Percentiles rank a stretch among this genome's conserved stretches.
These are phyloP conservation scores for Drosophila micromelanica DNA, from an alignment of 1,140 invertebrate species.

Conservation along the genomic window DNA sequence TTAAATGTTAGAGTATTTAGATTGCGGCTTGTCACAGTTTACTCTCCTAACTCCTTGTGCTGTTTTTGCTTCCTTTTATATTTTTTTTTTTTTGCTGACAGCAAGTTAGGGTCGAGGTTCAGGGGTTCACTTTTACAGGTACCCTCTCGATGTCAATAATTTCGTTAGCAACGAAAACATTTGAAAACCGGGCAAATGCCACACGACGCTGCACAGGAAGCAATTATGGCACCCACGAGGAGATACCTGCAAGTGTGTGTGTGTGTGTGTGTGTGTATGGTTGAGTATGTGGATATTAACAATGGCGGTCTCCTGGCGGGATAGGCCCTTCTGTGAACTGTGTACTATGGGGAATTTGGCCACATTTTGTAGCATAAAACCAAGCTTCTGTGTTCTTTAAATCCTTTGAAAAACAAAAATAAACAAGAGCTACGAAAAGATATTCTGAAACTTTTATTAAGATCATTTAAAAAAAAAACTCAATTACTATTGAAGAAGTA, in stretches of 20 bases:
- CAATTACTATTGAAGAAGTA: too few relatives aligned
- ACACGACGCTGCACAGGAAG: constrained; percentile 21
- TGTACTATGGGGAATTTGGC: too few relatives aligned
- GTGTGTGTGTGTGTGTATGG: constrained; percentile 5
- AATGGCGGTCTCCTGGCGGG: constrained; percentile 4
- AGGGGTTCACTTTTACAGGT: neutral
- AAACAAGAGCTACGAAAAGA: too few relatives aligned
- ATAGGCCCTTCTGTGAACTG: neutral
- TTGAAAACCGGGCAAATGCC: constrained; percentile 13
- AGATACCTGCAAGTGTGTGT: constrained; percentile 18
- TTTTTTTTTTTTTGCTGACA: neutral
- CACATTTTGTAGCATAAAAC: too few relatives aligned
- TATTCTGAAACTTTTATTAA: too few relatives aligned
- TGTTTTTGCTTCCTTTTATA: neutral
- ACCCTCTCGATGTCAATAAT: constrained; percentile 35
- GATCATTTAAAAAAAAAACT: too few relatives aligned
- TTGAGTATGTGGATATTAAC: constrained; percentile 26
- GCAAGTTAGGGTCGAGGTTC: neutral
- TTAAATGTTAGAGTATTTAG: neutral
- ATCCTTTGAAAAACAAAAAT: too few relatives aligned
- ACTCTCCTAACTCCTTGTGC: neutral
- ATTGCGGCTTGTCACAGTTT: neutral
- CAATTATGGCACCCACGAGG: constrained; percentile 39
- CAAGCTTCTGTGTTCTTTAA: too few relatives aligned
- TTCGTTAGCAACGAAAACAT: constrained; percentile 30